phyloP scores from a whole-genome alignment of 2,888 invertebrate genomes.

The Drosophila borborema region DNA sequence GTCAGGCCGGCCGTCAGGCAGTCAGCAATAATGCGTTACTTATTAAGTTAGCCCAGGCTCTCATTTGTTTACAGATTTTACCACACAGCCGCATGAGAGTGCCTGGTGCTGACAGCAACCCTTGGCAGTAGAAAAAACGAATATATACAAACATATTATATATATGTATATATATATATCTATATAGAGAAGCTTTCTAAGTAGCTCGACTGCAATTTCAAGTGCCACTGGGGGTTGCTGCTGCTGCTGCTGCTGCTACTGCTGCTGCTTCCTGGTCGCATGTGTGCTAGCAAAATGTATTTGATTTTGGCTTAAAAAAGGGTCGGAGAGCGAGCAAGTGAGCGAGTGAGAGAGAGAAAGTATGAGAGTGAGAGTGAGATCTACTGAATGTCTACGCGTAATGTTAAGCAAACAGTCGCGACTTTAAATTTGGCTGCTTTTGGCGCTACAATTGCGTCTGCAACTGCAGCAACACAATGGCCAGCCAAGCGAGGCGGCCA shows the following conservation, averaged over 20 bases:
- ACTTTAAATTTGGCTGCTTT: constrained; percentile 60
- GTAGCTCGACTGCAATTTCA: constrained; percentile 74
- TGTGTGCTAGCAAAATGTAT: constrained; percentile 44
- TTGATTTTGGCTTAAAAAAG: constrained; percentile 49
- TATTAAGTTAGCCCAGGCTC: constrained; percentile 66
- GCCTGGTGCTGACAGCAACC: constrained; percentile 53
- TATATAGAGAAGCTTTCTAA: constrained; percentile 44
- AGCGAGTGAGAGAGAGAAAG: no score
- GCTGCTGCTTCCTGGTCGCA: constrained; percentile 36
- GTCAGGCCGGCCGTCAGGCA: constrained; percentile 6
- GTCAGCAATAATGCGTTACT: constrained; percentile 63
- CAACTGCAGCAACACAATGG: constrained; percentile 53
- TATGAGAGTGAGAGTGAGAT: background rate
- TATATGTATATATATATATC: background rate
- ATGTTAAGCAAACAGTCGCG: constrained; percentile 69
- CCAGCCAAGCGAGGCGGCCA: constrained; percentile 58
- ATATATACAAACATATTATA: background rate
- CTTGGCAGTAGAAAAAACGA: constrained; percentile 22
- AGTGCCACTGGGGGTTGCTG: constrained; percentile 56
- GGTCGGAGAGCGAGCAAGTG: background rate
- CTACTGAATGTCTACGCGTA: constrained; percentile 46
- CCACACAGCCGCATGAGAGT: constrained; percentile 13
- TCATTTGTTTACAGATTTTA: constrained; percentile 72
- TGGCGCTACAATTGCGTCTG: constrained; percentile 7
- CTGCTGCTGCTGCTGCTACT: constrained; percentile 3